Evolutionary conservation across 2,113 vertebrate species (phyloP).

Genomic region (Lophochroa leadbeateri): DNA sequence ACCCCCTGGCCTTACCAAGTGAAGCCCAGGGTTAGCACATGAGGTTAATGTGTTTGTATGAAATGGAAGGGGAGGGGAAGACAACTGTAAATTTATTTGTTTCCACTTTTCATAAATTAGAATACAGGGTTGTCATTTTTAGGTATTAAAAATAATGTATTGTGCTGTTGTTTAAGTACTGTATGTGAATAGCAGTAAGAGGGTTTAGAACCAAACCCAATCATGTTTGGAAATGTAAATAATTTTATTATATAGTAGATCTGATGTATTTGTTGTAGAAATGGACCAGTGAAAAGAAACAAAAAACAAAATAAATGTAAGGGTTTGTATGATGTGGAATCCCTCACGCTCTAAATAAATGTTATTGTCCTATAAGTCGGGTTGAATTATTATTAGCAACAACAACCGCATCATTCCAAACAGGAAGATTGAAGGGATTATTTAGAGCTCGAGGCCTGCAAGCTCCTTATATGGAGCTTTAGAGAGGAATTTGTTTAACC

Average conservation of each 20-base stretch:
- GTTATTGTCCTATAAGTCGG: slow-evolving; percentile 72
- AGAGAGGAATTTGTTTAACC: slow-evolving; percentile 12
- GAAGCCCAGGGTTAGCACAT: slow-evolving; percentile 70
- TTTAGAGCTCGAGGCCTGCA: background rate
- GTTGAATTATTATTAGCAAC: slow-evolving; percentile 58
- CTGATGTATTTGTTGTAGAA: slow-evolving; percentile 86
- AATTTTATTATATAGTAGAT: slow-evolving; percentile 83
- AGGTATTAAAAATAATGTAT: slow-evolving; percentile 75
- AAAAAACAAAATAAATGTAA: slow-evolving; percentile 65
- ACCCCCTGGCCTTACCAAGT: slow-evolving; percentile 56
- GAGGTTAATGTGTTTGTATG: slow-evolving; percentile 63
- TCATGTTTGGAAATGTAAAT: slow-evolving; percentile 81
- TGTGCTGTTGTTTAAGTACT: slow-evolving; percentile 81
- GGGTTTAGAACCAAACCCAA: slow-evolving; percentile 67
- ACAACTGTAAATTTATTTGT: slow-evolving; percentile 65
- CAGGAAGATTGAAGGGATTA: slow-evolving; percentile 1
- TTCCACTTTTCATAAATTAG: slow-evolving; percentile 79
- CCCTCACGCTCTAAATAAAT: slow-evolving; percentile 80
- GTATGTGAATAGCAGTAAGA: slow-evolving; percentile 81
- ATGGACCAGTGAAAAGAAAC: slow-evolving; percentile 79
- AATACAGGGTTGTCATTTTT: slow-evolving; percentile 80
- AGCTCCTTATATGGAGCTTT: slow-evolving; percentile 49
- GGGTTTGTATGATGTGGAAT: slow-evolving; percentile 83
- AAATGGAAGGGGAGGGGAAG: slow-evolving; percentile 35
- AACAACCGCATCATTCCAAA: background rate